phyloP scores from a whole-genome alignment of 2,113 vertebrate genomes.

The Lasiurus cinereus region DNA sequence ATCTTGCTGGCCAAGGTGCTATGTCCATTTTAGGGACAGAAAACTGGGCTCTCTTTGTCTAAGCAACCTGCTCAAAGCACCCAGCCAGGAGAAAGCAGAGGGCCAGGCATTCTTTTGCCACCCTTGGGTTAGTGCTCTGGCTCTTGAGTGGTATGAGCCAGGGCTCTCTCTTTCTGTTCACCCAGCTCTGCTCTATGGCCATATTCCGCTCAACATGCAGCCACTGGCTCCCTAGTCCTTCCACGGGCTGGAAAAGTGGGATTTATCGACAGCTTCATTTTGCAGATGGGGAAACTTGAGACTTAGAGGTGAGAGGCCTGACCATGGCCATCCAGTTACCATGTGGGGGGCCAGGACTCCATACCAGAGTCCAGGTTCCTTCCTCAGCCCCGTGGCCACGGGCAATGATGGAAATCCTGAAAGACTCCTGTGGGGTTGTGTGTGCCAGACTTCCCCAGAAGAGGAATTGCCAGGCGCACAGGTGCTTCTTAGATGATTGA shows the following conservation, averaged over 20 bases:
- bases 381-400: accelerated
- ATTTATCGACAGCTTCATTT: neutral
- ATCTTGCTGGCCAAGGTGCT: neutral
- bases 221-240: neutral
- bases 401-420: neutral
- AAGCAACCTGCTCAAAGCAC: neutral
- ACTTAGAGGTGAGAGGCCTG: neutral
- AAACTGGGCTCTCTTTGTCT: neutral
- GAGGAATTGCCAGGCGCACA: neutral
- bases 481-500: neutral
- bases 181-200: neutral
- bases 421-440: accelerated
- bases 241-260: accelerated
- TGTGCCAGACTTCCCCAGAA: neutral
- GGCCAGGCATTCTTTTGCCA: neutral
- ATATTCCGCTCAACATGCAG: accelerated
- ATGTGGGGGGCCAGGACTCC: accelerated
- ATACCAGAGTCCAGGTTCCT: neutral
- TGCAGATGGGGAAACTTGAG: neutral
- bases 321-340: neutral
- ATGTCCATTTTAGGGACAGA: neutral
- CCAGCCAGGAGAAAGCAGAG: neutral
- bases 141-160: neutral
- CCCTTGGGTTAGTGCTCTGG: neutral
- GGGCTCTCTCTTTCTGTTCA: too few species aligned